phyloP scores from a whole-genome alignment of 2,113 vertebrate species.

The Gasterosteus nipponicus region DNA sequence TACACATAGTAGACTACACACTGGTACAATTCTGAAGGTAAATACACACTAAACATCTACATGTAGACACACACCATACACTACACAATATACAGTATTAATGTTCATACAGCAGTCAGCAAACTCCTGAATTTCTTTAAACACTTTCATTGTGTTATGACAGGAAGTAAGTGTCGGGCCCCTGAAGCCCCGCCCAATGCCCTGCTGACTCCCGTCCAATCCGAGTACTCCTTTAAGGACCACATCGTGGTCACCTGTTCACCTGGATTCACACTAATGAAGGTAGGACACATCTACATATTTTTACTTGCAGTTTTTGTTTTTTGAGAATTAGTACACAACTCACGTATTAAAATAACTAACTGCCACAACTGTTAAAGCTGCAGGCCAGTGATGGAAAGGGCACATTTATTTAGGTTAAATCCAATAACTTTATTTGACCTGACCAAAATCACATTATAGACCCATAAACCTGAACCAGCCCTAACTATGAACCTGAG shows the following conservation, averaged over 20 bases:
- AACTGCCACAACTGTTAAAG: too few species aligned
- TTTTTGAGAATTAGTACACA: too few species aligned
- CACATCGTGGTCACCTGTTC: conserved; percentile 90
- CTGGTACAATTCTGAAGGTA: neutral
- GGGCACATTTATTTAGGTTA: too few species aligned
- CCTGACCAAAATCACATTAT: too few species aligned
- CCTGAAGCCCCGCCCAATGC: conserved; percentile 79
- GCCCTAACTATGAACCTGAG: too few species aligned
- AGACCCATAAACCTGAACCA: too few species aligned
- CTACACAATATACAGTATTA: too few species aligned
- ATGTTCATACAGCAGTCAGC: too few species aligned
- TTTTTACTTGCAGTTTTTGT: too few species aligned
- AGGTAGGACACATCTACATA: conserved; percentile 76
- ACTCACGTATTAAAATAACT: too few species aligned
- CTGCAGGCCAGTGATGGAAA: too few species aligned
- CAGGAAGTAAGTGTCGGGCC: conserved; percentile 85
- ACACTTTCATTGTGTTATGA: conserved; percentile 35
- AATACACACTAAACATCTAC: neutral
- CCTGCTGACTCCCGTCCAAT: conserved; percentile 86
- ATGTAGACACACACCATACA: neutral
- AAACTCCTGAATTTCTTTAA: neutral
- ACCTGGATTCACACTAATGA: conserved; percentile 86
- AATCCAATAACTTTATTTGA: too few species aligned
- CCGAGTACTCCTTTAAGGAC: conserved; percentile 91
- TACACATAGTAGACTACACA: neutral